phyloP scores from a whole-genome alignment of 2,888 invertebrate genomes.

The Phoronis australis region DNA sequence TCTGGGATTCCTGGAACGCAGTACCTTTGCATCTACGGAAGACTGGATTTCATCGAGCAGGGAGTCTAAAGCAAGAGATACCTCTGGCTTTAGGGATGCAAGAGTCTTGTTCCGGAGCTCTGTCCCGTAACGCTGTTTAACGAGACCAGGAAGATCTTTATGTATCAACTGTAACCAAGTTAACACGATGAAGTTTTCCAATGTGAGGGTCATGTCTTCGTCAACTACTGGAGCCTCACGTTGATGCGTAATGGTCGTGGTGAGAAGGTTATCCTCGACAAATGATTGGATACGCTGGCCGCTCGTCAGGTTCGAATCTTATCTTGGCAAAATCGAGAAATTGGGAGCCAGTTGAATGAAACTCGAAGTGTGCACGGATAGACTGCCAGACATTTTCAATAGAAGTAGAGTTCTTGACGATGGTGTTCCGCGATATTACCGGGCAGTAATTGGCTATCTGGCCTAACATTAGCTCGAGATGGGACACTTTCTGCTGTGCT shows the following conservation, averaged over 20 bases:
- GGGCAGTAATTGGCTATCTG: too few relatives aligned
- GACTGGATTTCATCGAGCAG: conserved; percentile 16
- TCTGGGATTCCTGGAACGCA: too few relatives aligned
- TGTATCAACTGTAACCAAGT: conserved; percentile 17
- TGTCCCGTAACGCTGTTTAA: conserved; percentile 19
- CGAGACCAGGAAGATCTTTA: conserved; percentile 15
- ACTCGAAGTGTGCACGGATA: too few relatives aligned
- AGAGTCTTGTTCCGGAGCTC: conserved; percentile 16
- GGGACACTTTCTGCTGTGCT: conserved; percentile 6
- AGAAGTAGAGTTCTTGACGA: too few relatives aligned
- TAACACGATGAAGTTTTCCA: conserved; percentile 18
- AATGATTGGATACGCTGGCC: too few relatives aligned
- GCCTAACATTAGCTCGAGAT: conserved; percentile 8
- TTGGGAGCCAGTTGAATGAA: conserved; percentile 8
- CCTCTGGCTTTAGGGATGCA: conserved; percentile 20
- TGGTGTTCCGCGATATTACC: too few relatives aligned
- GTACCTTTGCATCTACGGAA: conserved; percentile 9
- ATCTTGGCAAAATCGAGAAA: conserved; percentile 6
- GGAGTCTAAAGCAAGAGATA: conserved; percentile 15
- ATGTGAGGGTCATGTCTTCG: conserved; percentile 8
- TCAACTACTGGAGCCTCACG: neutral
- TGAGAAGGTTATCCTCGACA: too few relatives aligned
- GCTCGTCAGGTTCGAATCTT: conserved; percentile 4
- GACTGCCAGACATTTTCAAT: too few relatives aligned
- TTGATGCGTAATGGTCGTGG: neutral